phyloP scores from a whole-genome alignment of 2,797 vertebrate genomes.

The Myotis daubentonii region DNA sequence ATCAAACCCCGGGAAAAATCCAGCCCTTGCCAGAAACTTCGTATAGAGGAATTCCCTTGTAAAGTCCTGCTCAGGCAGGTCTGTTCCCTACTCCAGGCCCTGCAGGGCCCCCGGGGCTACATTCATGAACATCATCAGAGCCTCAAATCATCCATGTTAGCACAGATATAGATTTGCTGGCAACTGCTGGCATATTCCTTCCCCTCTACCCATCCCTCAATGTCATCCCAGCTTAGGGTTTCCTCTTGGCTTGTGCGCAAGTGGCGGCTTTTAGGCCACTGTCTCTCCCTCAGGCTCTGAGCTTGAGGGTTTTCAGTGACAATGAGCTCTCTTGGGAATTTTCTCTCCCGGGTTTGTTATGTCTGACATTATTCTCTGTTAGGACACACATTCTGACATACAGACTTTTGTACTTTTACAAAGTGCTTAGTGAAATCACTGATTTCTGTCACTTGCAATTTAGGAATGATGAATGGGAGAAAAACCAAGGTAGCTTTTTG shows the following conservation, averaged over 20 bases:
- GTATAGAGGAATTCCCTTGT: not conserved
- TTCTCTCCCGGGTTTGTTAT: not conserved
- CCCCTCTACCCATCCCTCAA: not conserved
- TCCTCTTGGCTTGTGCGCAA: not conserved
- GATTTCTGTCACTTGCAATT: not conserved
- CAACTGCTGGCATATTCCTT: not conserved
- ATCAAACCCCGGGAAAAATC: not conserved
- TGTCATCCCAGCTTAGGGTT: not conserved
- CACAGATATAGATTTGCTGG: not conserved
- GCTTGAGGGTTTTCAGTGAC: not conserved
- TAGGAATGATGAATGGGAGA: not conserved
- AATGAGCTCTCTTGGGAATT: not conserved
- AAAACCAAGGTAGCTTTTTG: not conserved
- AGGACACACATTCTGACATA: not conserved
- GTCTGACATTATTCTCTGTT: not conserved
- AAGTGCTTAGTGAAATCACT: constrained; percentile 1
- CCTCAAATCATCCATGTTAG: not conserved
- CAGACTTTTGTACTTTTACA: not conserved
- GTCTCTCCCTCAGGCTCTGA: not conserved
- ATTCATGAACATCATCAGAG: not conserved
- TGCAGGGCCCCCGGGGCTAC: not conserved
- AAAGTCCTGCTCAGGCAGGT: not conserved
- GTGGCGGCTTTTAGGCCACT: not conserved
- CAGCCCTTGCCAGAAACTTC: not conserved
- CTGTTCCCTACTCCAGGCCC: not conserved